Percentiles rank a stretch among this genome's conserved stretches.
Conservation (phyloP, 2,797 vertebrate species). For the Falco berigora region DNA sequence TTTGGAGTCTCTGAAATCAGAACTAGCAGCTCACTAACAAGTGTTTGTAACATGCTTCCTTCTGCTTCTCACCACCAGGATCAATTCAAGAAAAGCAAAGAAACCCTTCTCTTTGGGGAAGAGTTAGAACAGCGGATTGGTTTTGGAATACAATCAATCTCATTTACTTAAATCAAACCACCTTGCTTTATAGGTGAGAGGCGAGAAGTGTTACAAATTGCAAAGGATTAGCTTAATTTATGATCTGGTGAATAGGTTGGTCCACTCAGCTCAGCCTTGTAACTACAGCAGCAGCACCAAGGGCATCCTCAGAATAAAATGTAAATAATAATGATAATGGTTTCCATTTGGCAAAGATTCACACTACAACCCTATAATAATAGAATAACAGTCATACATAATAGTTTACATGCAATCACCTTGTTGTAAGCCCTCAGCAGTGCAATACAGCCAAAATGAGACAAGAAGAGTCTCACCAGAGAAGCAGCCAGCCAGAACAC, state of each 20-base stretch:
- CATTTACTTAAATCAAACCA: background rate
- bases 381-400: background rate
- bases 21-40: background rate
- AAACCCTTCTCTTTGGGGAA: background rate
- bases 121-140: background rate
- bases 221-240: background rate
- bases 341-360: background rate
- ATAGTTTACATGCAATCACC: background rate
- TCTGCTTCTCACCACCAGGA: background rate
- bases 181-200: background rate
- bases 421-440: background rate
- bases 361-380: background rate
- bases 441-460: background rate
- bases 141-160: background rate
- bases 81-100: background rate
- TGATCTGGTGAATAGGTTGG: background rate
- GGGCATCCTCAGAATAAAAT: background rate
- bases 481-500: background rate
- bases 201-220: background rate
- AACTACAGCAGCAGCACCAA: background rate
- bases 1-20: background rate
- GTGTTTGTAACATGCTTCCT: background rate
- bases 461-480: background rate
- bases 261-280: background rate
- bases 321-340: background rate